Evolutionary conservation across 2,113 vertebrate species (phyloP).

Genomic region (Dermatemys mawii): DNA sequence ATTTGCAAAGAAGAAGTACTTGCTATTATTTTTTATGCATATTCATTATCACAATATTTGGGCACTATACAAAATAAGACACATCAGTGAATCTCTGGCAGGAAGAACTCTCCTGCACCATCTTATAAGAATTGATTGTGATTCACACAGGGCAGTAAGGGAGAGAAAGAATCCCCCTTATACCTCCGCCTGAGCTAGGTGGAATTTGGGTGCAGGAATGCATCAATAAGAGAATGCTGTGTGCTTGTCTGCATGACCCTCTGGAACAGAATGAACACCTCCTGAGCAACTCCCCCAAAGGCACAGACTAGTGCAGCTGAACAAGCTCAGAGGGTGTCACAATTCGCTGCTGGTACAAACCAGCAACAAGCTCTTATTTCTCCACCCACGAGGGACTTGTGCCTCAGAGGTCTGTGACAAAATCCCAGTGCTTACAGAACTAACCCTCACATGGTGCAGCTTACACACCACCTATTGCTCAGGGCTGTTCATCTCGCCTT

Average conservation of each 20-base stretch:
- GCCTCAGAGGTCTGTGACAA: not conserved
- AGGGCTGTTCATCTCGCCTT: not conserved
- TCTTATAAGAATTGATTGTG: not conserved
- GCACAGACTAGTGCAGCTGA: not conserved
- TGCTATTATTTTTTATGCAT: not conserved
- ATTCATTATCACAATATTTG: not conserved
- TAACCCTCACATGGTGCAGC: not conserved
- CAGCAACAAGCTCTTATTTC: not conserved
- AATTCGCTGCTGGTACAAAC: not conserved
- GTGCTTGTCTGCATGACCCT: not conserved
- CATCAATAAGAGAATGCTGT: not conserved
- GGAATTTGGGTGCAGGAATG: not conserved
- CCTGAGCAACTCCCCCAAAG: not conserved
- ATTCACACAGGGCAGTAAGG: not conserved
- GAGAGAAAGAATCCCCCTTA: not conserved
- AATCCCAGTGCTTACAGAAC: not conserved
- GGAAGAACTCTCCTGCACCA: not conserved
- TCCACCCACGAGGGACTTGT: not conserved
- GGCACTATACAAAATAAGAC: not conserved
- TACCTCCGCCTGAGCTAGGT: not conserved
- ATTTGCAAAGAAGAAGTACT: not conserved
- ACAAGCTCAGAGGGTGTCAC: not conserved
- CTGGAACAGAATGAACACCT: not conserved
- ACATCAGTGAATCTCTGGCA: not conserved
- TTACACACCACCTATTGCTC: not conserved